Base-by-base conservation (phyloP, 2,888 invertebrate genomes). In the Baccha elongata region DNA sequence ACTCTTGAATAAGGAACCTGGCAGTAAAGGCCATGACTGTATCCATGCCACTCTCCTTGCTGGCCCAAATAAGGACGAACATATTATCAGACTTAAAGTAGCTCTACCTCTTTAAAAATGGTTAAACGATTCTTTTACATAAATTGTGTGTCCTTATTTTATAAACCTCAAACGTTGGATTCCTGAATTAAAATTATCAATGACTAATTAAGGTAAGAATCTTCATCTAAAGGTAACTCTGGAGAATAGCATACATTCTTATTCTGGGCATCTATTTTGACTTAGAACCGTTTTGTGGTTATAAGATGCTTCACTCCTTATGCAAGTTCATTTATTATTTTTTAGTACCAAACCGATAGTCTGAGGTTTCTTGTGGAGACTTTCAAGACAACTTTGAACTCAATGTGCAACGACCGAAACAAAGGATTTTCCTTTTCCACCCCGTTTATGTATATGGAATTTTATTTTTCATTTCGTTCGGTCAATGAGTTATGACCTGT, bases 401-500 rank as follows among this genome's bases (percentile, higher is more conserved):
- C 50, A 8, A 10, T 78, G 83, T 71, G 76, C 81, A 83, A 15
- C 5, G 69, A 76, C 83, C 73, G 72, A 58, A 72, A 58, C 83
- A 73, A 73, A 68, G 67, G 48, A 62, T 46, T 40, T 58, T 32
- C 29, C 40, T 40, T 21, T 26, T 15, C 65, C 62, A 35, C 50
- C 50, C 46, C 13, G 17, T n/a, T n/a, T 42, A 15, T 11, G 26
- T 21, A 40, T 65, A 80, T 72, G 73, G 55, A 83, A 78, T 73
- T 78, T 68, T 83, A 76, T 72, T 78, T 78, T 73, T 78, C 83
- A 68, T 83, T 83, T 64, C 64, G 72, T 64, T 68, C 46, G 62
- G 55, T 35, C 83, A 78, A 83, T 83, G 83, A 83, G 64, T 83
- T 83, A 83, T 83, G 78, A 69, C 73, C 78, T 68, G 80, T 81